These are phyloP conservation scores for Procambarus virginalis DNA, from an alignment of 1,140 invertebrate species.

Conservation along the genomic window DNA sequence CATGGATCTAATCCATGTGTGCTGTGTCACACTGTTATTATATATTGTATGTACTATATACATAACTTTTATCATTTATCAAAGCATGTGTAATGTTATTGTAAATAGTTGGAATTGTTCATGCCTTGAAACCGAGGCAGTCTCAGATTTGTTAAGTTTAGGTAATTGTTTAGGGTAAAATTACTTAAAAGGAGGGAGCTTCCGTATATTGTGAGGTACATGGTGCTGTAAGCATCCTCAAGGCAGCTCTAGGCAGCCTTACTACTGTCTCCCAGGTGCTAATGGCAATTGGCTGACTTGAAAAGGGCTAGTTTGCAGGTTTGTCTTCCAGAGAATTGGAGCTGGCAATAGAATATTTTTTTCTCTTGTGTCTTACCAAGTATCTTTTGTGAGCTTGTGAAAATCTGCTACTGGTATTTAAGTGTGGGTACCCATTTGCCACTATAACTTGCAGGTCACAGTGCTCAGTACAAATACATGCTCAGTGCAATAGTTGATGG, in stretches of 20 bases:
- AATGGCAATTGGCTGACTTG: constrained; percentile 1
- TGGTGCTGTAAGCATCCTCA: background rate
- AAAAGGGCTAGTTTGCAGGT: background rate
- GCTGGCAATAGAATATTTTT: background rate
- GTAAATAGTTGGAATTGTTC: background rate
- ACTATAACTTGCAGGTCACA: constrained; percentile 21
- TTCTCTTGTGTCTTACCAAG: background rate
- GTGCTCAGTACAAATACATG: constrained; percentile 54
- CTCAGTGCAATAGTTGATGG: constrained; percentile 53
- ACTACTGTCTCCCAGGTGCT: background rate
- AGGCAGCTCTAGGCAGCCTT: background rate
- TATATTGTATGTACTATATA: no score
- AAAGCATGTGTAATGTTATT: background rate
- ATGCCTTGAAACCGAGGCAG: background rate
- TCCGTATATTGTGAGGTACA: background rate
- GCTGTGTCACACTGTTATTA: constrained; percentile 1
- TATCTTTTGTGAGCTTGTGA: background rate
- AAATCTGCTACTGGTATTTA: background rate
- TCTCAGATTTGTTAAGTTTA: background rate
- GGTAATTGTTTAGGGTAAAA: background rate
- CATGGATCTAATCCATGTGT: background rate
- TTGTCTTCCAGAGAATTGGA: background rate
- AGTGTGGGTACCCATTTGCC: constrained; percentile 14
- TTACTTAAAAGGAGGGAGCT: background rate
- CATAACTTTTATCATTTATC: background rate